Evolutionary conservation across 2,888 invertebrate species (phyloP), one percentile per base, ranked within the genome.

Genomic region (Omphaloscelis lunosa): DNA sequence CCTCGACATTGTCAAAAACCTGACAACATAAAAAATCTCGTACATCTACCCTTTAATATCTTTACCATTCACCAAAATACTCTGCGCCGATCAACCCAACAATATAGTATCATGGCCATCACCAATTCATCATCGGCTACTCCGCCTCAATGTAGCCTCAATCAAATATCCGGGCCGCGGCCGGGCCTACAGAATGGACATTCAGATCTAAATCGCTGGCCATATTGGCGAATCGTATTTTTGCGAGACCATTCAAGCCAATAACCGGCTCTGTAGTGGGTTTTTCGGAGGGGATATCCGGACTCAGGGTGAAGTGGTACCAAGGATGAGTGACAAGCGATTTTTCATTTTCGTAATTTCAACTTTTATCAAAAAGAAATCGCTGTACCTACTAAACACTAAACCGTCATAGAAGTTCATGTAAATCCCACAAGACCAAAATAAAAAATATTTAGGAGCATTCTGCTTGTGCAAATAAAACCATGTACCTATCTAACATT

Each of bases 181-280:
- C 82, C 84, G 79, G 89, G 89, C 90, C 91, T 89, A 89, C 78
- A 88, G 90, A 93, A 93, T 92, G 91, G 92, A 89, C 91, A 91
- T 90, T 92, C 91, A 89, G 91, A 91, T 93, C 93, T 93, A 94
- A 95, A 94, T 93, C 92, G 94, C 89, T 88, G 87, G 88, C 89
- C 90, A 89, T 92, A 91, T 89, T 90, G 92, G 89, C 89, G 89
- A 90, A 90, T 91, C 93, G 93, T 94, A 93, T 93, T 94, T 94
- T 91, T 92, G 92, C 90, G 88, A 90, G 92, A 91, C 92, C 87
- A 92, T 92, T 92, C 89, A 77, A 89, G 89, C 91, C 92, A 93
- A 93, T 95, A 94, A 93, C 92, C 89, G 92, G 90, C 86, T 85
- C 88, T 89, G 86, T 91, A 91, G 92, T 90, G 91, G 90, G 86